These are phyloP conservation scores for Pachycephus smyrnensis DNA, from an alignment of 2,888 invertebrate genomes.

Conservation along the genomic window DNA sequence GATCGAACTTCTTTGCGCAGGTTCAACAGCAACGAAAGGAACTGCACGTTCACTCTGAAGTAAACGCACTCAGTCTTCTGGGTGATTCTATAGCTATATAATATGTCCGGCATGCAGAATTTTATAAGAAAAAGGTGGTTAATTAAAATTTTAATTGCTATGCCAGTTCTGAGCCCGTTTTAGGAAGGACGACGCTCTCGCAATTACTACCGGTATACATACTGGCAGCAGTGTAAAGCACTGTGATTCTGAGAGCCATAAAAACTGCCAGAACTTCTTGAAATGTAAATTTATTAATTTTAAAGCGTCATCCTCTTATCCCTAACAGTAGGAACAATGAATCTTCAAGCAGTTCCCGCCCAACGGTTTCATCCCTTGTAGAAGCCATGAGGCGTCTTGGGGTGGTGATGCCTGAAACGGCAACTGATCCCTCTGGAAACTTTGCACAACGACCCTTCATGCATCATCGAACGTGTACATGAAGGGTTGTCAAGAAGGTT, in stretches of 20 bases:
- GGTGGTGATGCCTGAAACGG: neutral
- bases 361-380: neutral
- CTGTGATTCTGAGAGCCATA: neutral
- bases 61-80: neutral
- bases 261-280: neutral
- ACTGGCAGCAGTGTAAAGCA: neutral
- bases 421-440: neutral
- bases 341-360: neutral
- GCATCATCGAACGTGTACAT: constrained; percentile 1
- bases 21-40: neutral
- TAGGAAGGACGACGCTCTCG: neutral
- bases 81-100: neutral
- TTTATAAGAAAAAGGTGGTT: neutral
- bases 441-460: neutral
- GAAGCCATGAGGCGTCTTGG: neutral
- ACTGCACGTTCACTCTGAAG: neutral
- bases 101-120: neutral
- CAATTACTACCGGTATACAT: neutral
- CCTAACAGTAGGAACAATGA: neutral
- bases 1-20: neutral
- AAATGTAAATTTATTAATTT: neutral
- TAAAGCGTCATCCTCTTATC: neutral
- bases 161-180: neutral
- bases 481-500: neutral
- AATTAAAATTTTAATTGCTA: neutral